Conservation (phyloP, 1,140 invertebrate species). For the Asbolus verrucosus region DNA sequence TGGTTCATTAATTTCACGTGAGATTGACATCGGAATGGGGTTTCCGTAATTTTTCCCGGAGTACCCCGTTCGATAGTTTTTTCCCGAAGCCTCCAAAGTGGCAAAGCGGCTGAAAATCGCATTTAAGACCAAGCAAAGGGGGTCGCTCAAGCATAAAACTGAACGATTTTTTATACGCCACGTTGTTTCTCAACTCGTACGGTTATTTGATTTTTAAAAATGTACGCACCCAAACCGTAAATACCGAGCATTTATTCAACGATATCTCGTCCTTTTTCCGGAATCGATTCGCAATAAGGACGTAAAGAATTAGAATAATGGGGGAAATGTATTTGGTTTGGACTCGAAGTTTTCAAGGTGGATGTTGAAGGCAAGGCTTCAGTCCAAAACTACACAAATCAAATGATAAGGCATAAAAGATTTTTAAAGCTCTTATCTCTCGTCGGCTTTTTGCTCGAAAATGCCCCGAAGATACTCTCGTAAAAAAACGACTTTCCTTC, state of each 20-base stretch:
- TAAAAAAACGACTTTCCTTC: not conserved
- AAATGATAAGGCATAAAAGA: not conserved
- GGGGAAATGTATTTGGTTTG: not conserved
- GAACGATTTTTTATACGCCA: not conserved
- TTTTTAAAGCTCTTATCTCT: conserved; percentile 8
- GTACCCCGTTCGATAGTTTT: not conserved
- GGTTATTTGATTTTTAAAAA: conserved; percentile 5
- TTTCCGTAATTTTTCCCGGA: not conserved
- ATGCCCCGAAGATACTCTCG: not conserved
- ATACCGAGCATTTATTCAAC: not conserved
- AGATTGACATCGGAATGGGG: too few species aligned
- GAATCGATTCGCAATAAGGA: not conserved
- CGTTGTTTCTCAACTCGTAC: too few species aligned
- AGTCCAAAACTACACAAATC: not conserved
- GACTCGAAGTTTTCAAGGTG: not conserved
- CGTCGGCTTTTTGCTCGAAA: not conserved
- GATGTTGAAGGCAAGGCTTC: not conserved
- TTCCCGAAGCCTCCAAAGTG: not conserved
- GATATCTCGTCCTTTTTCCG: not conserved
- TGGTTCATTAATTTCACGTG: not conserved
- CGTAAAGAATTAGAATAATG: not conserved
- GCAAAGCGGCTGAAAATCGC: not conserved
- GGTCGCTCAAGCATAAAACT: not conserved
- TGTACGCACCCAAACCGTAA: not conserved
- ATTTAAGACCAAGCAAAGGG: too few species aligned